Base-by-base conservation (phyloP, 2,113 vertebrate species). In the Telmatochromis brichardi region DNA sequence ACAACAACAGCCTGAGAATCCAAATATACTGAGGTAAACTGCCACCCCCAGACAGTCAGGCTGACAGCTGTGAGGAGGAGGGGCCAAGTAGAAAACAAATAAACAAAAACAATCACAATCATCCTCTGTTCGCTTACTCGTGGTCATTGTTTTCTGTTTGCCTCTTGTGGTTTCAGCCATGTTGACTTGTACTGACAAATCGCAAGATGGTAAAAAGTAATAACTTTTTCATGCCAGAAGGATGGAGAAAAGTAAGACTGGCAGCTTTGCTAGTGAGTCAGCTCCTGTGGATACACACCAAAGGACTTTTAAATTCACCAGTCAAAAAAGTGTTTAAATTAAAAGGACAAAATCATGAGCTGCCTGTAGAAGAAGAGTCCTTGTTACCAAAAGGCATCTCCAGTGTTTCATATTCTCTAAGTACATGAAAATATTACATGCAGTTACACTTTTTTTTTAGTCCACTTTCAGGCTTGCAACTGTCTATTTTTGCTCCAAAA, bases 21-120 rank as follows among this genome's bases (percentile, higher is more conserved):
- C 94, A 94, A 94, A 95, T 93, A 94, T 89, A 93, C 92, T 45
- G 89, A 93, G 86, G 93, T 94, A 93, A 93, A 94, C 89, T 83
- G 80, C 89, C 93, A 92, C 90, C 94, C 94, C 90, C 90, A 91
- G 92, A 94, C 84, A 89, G 93, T 88, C 92, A 86, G 23, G 82
- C 83, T 89, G 92, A 93, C 94, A 94, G 94, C 92, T 92, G 94
- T 89, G 90, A 91, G 88, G 86, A 80, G 93, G 92, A 84, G 90
- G 90, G 86, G 92, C 92, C 78, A 80, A 81, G 81, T 42, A 71
- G 60, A 90, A 93, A 90, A 93, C 92, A 94, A 93, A 94, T 88
- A 91, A 93, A 94, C 89, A 89, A 86, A 89, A 92, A 87, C 88
- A 92, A 88, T 86, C 85, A 82, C 57, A 68, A 40, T 80, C 82